Percentiles rank a stretch among this genome's conserved stretches.
phyloP scores from a whole-genome alignment of 2,888 invertebrate species.

The Camptogramma bilineatum region DNA sequence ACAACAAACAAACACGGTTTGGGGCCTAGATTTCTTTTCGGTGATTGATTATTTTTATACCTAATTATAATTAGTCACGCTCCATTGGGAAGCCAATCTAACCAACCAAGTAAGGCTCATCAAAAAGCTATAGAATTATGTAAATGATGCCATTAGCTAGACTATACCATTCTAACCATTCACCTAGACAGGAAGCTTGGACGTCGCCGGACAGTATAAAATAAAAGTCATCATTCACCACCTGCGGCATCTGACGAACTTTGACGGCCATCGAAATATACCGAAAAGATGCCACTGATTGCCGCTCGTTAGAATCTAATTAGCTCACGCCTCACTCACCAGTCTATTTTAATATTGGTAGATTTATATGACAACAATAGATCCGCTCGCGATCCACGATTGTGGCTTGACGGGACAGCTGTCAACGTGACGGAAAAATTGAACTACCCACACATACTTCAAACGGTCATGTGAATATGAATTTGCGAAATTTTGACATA shows the following conservation, averaged over 20 bases:
- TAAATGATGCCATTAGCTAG: too few relatives aligned
- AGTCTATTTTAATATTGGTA: conserved; percentile 66
- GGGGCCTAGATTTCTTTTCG: too few relatives aligned
- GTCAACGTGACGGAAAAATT: conserved; percentile 42
- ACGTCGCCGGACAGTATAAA: conserved; percentile 57
- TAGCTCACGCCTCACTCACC: conserved; percentile 81
- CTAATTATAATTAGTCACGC: too few relatives aligned
- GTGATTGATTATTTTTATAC: too few relatives aligned
- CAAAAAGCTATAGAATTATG: too few relatives aligned
- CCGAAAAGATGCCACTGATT: conserved; percentile 73
- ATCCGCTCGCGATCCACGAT: conserved; percentile 53
- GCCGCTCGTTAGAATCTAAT: conserved; percentile 83
- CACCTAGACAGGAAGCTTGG: background rate
- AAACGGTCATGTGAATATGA: conserved; percentile 22
- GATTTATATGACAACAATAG: conserved; percentile 42
- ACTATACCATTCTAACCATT: too few relatives aligned
- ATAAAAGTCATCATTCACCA: conserved; percentile 81
- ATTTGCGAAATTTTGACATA: background rate
- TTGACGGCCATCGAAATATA: conserved; percentile 73
- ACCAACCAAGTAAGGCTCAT: too few relatives aligned
- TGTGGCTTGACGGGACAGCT: conserved; percentile 38
- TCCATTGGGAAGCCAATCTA: too few relatives aligned
- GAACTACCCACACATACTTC: conserved; percentile 38
- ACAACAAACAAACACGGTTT: too few relatives aligned
- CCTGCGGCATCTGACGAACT: conserved; percentile 58